Conservation (phyloP, 2,888 invertebrate genomes). For the Parasteatoda lunata region DNA sequence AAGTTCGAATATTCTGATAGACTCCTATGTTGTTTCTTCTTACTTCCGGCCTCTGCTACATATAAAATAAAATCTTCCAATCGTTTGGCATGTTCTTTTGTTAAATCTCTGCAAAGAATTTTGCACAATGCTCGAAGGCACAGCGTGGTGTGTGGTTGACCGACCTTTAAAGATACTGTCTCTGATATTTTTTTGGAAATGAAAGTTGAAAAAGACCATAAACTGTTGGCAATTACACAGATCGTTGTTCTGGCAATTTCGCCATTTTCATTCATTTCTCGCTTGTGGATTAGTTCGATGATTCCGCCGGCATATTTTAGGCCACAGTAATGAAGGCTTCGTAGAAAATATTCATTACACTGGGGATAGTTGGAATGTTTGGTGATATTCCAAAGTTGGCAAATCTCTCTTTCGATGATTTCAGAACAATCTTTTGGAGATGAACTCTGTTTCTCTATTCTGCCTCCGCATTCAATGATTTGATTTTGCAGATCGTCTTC, state of each 20-base stretch:
- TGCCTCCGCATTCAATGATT: constrained; percentile 7
- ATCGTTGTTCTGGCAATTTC: constrained; percentile 14
- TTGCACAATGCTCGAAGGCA: constrained; percentile 7
- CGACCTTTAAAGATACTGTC: neutral
- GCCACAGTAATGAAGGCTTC: constrained; percentile 19
- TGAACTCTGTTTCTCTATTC: constrained; percentile 26
- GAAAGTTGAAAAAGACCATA: constrained; percentile 49
- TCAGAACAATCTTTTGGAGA: constrained; percentile 20
- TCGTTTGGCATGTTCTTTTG: neutral
- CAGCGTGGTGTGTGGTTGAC: constrained; percentile 13
- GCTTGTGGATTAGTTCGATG: constrained; percentile 17
- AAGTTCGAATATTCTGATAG: constrained; percentile 15
- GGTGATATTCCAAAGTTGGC: constrained; percentile 14
- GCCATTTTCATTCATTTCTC: neutral
- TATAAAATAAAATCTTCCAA: neutral
- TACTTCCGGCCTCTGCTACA: constrained; percentile 1
- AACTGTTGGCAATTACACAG: constrained; percentile 32
- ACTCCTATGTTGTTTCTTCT: neutral
- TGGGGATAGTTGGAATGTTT: constrained; percentile 5
- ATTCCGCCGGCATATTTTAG: constrained; percentile 18
- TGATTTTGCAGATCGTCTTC: constrained; percentile 25
- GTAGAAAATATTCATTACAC: neutral
- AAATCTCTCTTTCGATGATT: constrained; percentile 26
- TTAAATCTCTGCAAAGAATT: constrained; percentile 25
- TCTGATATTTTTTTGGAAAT: neutral